Conservation (phyloP, 2,797 vertebrate species). For the Taenioides sp. region DNA sequence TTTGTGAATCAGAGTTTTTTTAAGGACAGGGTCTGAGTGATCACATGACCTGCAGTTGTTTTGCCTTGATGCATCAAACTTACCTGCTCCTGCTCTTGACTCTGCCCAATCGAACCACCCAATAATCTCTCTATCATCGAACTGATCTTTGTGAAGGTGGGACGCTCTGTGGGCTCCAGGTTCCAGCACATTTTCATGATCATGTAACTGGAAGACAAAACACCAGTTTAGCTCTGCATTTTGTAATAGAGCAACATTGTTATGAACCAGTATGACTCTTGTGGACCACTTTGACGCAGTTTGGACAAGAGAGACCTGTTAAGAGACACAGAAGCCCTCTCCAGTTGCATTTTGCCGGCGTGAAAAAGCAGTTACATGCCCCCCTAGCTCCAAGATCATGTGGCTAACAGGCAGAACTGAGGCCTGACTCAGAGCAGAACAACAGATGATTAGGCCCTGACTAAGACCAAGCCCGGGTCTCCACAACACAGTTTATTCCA, state of each 20-base stretch:
- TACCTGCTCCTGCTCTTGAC: slow-evolving; percentile 79
- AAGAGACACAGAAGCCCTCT: slow-evolving; percentile 41
- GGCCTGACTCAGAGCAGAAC: slow-evolving; percentile 68
- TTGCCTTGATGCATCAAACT: slow-evolving; percentile 15
- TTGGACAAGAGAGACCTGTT: slow-evolving; percentile 56
- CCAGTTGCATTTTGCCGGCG: slow-evolving; percentile 45
- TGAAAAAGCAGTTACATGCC: slow-evolving; percentile 69
- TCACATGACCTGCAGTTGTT: slow-evolving; percentile 16
- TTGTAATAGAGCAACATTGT: neutral
- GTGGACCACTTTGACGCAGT: slow-evolving; percentile 41
- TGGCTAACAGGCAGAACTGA: slow-evolving; percentile 76
- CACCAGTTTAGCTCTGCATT: neutral
- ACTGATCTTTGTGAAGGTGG: slow-evolving; percentile 87
- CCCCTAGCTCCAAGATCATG: slow-evolving; percentile 63
- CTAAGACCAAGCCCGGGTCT: slow-evolving; percentile 59
- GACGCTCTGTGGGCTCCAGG: slow-evolving; percentile 87
- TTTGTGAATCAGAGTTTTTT: slow-evolving; percentile 6
- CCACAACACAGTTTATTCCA: slow-evolving; percentile 53
- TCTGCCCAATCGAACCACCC: slow-evolving; percentile 72
- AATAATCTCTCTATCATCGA: slow-evolving; percentile 85
- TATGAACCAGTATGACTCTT: slow-evolving; percentile 23
- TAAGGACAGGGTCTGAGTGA: neutral
- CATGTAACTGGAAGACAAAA: slow-evolving; percentile 80
- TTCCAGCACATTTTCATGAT: slow-evolving; percentile 97
- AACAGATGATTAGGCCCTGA: slow-evolving; percentile 65